Evolutionary conservation across 2,797 vertebrate species (phyloP), one percentile per base, ranked within the genome.

Genomic region (Morelia viridis): DNA sequence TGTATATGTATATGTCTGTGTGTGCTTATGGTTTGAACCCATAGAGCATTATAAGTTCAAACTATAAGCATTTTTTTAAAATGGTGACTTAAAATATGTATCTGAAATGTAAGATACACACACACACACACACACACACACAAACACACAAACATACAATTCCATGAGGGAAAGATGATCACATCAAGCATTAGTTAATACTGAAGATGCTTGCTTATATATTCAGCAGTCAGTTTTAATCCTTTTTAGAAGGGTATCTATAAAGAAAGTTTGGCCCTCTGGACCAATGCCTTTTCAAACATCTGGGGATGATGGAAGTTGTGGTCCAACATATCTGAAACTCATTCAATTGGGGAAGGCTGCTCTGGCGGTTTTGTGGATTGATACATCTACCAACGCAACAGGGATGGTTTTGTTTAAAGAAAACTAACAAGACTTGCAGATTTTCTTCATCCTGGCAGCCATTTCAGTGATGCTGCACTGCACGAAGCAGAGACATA

Each of bases 321-420:
- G 31, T 71, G 68, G 15, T 71, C 15, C 35, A 71, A 71, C 15
- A 35, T 71, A 71, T 71, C 31, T 35, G 15, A 71, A 71, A 71
- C 15, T 71, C 31, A 71, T 71, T 15, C 15, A 35, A 6, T 35
- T 71, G 31, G 68, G 68, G 13, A 71, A 71, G 68, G 68, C 17
- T 87, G 89, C 53, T n/a, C 89, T 35, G 84, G 83, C 88, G 35
- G 12, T 46, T 31, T 50, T 90, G 83, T 93, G 2, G n/a, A 50
- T 91, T 89, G 93, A 88, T 91, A 68, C 68, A 86, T 90, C 87
- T 62, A 80, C 24, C 46, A 57, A 41, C 35, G 50, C 35, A 90
- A 53, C 93, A 89, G 35, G 89, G 31, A 87, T 26, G 89, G 53
- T 83, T 89, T 12, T 26, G 58, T 94, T 89, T 87, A 87, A 87